Base-by-base conservation (phyloP, 2,888 invertebrate genomes). In the Orthosia incerta region DNA sequence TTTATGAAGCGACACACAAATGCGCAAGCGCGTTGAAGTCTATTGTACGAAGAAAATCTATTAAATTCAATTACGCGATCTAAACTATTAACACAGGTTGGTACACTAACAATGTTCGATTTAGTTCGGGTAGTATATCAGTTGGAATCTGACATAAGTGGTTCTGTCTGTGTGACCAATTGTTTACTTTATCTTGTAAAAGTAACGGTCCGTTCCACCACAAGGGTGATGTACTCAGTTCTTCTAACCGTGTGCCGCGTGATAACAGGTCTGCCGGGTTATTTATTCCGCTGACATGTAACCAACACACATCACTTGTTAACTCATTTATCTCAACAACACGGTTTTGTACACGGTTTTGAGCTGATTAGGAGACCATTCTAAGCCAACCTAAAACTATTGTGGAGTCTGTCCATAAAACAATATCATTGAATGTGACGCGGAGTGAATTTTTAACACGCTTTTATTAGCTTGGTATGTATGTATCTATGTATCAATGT, bases 1-100 rank as follows among this genome's bases (percentile, higher is more conserved):
- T 51, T 51, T 51, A 51, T n/a, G 12, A 51, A 51, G 16, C 51
- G 51, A n/a, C n/a, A 18, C 51, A 51, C 51, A n/a, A 51, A 51
- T n/a, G 51, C 51, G n/a, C 51, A n/a, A 51, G n/a, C 51, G n/a
- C 51, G 51, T 51, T n/a, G n/a, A n/a, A 51, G 51, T 51, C 53
- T 9, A 20, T 12, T 20, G 12, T 20, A 53, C 20, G 12, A 20
- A 53, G 53, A 53, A n/a, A 53, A 53, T 53, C 20, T 53, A 20
- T 53, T 11, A n/a, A 53, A 53, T n/a, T 53, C 18, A 53, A 53
- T 11, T n/a, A 53, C 53, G 26, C 26, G 26, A 26, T 26, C 26
- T 26, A 26, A 26, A 26, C 26, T 26, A 26, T 1, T 26, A 26
- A 12, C 20, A 20, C 53, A 53, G 12, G 53, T 12, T 20, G 53